phyloP scores from a whole-genome alignment of 23 tunicate species.

The Aplidium turbinatum region DNA sequence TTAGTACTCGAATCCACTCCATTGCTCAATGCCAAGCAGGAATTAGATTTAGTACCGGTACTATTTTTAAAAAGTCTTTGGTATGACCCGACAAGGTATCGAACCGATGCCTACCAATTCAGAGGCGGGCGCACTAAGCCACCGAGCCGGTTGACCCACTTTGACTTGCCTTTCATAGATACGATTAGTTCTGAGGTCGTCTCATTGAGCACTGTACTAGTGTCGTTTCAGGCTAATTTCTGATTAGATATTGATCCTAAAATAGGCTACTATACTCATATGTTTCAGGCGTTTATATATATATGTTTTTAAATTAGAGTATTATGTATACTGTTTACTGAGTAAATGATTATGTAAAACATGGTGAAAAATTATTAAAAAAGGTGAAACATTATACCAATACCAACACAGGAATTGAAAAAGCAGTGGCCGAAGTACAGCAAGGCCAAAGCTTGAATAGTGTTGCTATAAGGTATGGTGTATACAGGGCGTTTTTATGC shows the following conservation, averaged over 20 bases:
- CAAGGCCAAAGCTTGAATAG: constrained; percentile 8
- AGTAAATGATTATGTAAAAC: neutral
- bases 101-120: too few species aligned
- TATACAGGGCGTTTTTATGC: neutral
- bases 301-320: neutral
- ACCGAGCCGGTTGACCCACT: too few species aligned
- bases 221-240: constrained; percentile 1
- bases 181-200: too few species aligned
- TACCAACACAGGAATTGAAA: constrained; percentile 1
- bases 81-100: too few species aligned
- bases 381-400: neutral
- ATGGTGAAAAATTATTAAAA: neutral
- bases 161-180: too few species aligned
- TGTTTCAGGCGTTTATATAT: constrained; percentile 1
- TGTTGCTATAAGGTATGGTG: constrained; percentile 4
- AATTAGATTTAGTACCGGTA: too few species aligned
- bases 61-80: too few species aligned
- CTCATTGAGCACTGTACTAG: too few species aligned
- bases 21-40: too few species aligned
- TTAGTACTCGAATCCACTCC: too few species aligned
- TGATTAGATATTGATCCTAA: constrained; percentile 5
- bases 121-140: too few species aligned
- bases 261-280: neutral
- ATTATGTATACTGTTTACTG: too few species aligned
- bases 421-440: constrained; percentile 9